A percentile compares a stretch with the other conserved stretches of the same genome.
Evolutionary conservation across 2,113 vertebrate species (phyloP).

Genomic region (Anthoscopus minutus): DNA sequence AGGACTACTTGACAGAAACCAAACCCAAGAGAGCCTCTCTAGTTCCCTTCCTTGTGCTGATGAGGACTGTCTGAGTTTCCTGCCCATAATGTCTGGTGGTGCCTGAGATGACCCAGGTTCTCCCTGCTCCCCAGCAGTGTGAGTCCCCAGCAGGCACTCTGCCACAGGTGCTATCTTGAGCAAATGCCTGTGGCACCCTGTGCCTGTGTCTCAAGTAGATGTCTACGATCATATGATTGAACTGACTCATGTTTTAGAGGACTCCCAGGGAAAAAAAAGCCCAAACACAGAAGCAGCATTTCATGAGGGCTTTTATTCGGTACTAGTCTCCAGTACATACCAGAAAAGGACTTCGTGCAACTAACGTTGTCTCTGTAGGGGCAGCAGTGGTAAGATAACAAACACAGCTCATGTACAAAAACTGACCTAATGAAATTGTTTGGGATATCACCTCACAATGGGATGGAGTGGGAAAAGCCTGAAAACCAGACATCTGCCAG

Average conservation of each 20-base stretch:
- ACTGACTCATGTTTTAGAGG: background rate
- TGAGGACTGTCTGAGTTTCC: background rate
- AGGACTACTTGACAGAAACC: background rate
- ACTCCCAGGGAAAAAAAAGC: rapidly evolving
- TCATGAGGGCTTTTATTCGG: background rate
- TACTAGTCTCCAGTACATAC: background rate
- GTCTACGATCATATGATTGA: background rate
- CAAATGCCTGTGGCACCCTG: background rate
- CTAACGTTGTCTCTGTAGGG: background rate
- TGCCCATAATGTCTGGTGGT: background rate
- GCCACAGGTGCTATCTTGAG: too few species aligned
- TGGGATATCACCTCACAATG: background rate
- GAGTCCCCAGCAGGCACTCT: background rate
- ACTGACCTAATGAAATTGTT: background rate
- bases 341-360: background rate
- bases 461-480: background rate
- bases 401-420: background rate
- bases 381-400: background rate
- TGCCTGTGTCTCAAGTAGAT: background rate
- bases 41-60: background rate
- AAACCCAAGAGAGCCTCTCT: background rate
- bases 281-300: background rate
- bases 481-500: background rate
- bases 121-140: background rate
- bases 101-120: background rate